phyloP scores from a whole-genome alignment of 2,113 vertebrate genomes.

The Salvator merianae region DNA sequence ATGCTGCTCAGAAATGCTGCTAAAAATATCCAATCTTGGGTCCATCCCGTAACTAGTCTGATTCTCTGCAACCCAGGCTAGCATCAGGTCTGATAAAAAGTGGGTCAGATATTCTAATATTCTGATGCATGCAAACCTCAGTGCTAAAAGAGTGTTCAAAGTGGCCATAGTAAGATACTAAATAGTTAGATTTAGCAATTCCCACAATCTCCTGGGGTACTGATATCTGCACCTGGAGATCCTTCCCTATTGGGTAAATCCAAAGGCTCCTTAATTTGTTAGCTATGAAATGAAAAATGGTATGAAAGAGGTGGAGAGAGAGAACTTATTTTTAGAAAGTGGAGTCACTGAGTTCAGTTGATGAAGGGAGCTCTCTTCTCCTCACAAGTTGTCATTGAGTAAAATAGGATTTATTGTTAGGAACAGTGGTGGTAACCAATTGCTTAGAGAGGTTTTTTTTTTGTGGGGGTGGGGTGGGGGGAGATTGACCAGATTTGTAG shows the following conservation, averaged over 20 bases:
- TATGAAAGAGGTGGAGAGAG: background rate
- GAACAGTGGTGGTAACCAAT: background rate
- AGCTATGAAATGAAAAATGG: no score
- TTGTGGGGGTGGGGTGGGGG: no score
- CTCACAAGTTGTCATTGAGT: background rate
- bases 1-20: no score
- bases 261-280: background rate
- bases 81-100: background rate
- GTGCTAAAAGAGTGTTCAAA: background rate
- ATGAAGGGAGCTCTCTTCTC: background rate
- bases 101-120: conserved; percentile 1
- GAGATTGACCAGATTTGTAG: no score
- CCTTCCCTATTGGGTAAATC: background rate
- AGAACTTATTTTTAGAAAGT: background rate
- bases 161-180: background rate
- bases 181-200: background rate
- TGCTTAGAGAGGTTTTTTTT: background rate
- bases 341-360: background rate
- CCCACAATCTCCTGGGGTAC: background rate
- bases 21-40: no score
- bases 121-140: background rate
- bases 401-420: background rate
- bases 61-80: background rate
- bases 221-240: no score
- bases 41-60: background rate